Conservation (phyloP, 2,888 invertebrate species). For the Daptonema setosum region DNA sequence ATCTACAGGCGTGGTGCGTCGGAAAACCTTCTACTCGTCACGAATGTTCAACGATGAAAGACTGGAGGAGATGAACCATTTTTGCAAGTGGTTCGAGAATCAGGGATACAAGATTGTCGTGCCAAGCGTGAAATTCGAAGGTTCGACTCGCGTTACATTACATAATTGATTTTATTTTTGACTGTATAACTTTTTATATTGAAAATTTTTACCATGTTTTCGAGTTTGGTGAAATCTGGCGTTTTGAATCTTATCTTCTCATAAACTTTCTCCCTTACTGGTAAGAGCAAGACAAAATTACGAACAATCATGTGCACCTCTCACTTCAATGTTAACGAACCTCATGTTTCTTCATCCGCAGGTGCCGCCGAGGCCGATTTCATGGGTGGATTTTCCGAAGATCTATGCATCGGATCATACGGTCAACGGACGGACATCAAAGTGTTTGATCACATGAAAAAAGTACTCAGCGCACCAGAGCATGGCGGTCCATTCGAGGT, state of each 20-base stretch:
- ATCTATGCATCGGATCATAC: slow-evolving; percentile 6
- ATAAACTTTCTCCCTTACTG: too few species aligned
- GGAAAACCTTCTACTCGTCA: background rate
- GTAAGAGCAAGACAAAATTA: too few species aligned
- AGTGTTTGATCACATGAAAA: background rate
- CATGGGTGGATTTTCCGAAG: background rate
- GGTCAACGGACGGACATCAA: slow-evolving; percentile 3
- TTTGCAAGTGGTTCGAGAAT: background rate
- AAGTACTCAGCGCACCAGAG: background rate
- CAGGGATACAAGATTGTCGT: slow-evolving; percentile 1
- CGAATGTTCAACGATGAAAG: slow-evolving; percentile 2
- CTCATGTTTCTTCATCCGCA: too few species aligned
- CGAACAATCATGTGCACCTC: too few species aligned
- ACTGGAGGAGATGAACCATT: background rate
- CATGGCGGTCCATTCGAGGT: background rate
- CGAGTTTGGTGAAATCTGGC: too few species aligned
- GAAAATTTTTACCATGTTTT: too few species aligned
- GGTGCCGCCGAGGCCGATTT: slow-evolving; percentile 8
- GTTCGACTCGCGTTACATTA: too few species aligned
- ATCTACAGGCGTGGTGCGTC: background rate
- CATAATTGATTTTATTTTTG: too few species aligned
- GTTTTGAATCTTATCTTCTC: too few species aligned
- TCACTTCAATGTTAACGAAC: too few species aligned
- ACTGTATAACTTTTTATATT: too few species aligned
- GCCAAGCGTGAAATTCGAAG: too few species aligned